Evolutionary conservation across 1,140 invertebrate genomes (phyloP), one percentile per base, ranked within the genome.

Genomic region (Drosophila repletoides): DNA sequence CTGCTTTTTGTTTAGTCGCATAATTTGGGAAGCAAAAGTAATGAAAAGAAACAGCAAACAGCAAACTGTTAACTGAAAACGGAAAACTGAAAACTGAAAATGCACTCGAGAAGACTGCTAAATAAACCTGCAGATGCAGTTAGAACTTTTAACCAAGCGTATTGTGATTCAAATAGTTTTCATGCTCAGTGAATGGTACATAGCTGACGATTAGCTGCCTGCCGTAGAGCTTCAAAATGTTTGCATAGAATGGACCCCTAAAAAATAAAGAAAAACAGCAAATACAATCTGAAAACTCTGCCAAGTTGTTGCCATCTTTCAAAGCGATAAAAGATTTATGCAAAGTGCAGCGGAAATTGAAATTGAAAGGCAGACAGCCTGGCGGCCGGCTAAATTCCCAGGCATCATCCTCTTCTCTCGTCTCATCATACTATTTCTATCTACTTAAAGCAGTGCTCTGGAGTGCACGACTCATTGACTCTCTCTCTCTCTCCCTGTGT

Each of bases 301-400:
- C 68, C 49, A 75, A 70, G 74, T 77, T 72, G 58, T 69, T 52
- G 51, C 49, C 51, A 61, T 67, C 64, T 43, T 38, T 36, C 33
- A 24, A 38, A 52, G 10, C 73, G 58, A 77, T 79, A 74, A 70
- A 66, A 83, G 64, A 83, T 84, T 77, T 84, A 84, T 83, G 77
- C 77, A 74, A 68, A 68, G 75, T 84, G 77, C 77, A 79, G 46
- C 76, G 76, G 76, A 79, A 79, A 79, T 79, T 80, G 66, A 74
- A 77, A 70, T 72, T 36, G 31, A 52, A 58, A 55, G 38, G 33
- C 63, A 60, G 40, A 48, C 63, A 48, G 41, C 21, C 53, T 31
- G 19, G 29, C 17, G 46, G n/a, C 36, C 17, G 14, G n/a, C n/a
- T n/a, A 24, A 4, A 55, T 41, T 41, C 34, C 21, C 10, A n/a